phyloP scores from a whole-genome alignment of 2,888 invertebrate species.

The Alentia gelatinosa region DNA sequence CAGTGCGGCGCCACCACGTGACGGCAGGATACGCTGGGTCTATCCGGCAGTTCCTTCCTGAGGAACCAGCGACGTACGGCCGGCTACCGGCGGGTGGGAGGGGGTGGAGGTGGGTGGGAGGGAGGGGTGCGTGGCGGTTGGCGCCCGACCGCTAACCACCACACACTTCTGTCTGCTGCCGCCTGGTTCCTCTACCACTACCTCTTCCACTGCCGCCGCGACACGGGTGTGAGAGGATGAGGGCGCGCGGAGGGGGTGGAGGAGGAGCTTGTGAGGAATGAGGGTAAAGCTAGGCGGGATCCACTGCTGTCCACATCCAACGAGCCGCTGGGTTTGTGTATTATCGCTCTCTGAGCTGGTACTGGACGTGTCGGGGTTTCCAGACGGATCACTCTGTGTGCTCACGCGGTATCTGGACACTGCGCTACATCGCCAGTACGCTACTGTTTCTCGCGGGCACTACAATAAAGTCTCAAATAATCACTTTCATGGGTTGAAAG shows the following conservation, averaged over 20 bases:
- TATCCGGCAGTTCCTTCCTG: constrained; percentile 52
- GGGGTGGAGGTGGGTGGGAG: neutral
- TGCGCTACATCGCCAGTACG: too few relatives aligned
- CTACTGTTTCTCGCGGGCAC: too few relatives aligned
- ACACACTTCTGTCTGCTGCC: neutral
- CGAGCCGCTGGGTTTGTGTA: too few relatives aligned
- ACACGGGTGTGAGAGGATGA: too few relatives aligned
- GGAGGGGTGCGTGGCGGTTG: neutral
- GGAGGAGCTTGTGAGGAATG: neutral
- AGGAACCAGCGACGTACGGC: constrained; percentile 42
- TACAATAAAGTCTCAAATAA: too few relatives aligned
- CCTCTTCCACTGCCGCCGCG: too few relatives aligned
- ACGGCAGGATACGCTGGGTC: constrained; percentile 49
- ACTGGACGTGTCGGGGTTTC: too few relatives aligned
- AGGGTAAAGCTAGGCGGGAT: neutral
- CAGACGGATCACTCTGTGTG: too few relatives aligned
- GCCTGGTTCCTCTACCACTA: neutral
- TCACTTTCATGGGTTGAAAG: too few relatives aligned
- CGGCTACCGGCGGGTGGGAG: neutral
- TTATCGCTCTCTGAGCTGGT: too few relatives aligned
- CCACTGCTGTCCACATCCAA: constrained; percentile 1
- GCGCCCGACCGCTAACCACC: neutral
- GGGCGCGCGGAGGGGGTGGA: neutral
- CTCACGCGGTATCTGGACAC: too few relatives aligned
- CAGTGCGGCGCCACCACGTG: neutral